These are phyloP conservation scores for Hippocampus kuda DNA, from an alignment of 2,797 vertebrate species.

Conservation along the genomic window DNA sequence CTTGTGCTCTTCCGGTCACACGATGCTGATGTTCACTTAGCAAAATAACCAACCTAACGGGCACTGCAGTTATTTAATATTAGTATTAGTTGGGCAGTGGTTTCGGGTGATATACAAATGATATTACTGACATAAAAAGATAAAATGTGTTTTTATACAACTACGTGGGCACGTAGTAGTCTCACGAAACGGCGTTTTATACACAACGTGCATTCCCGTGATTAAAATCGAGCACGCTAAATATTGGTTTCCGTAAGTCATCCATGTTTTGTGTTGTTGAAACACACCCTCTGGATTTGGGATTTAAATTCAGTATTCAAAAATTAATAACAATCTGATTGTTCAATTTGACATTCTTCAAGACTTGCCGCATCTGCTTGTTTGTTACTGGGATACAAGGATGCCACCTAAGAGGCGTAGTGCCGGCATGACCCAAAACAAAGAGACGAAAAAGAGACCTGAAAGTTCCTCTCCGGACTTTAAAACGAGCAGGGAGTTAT, in stretches of 20 bases:
- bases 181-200: not conserved
- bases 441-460: constrained; percentile 43
- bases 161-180: not conserved
- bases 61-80: not conserved
- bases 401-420: constrained; percentile 63
- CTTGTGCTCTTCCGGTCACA: constrained; percentile 1
- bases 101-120: not conserved
- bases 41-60: not conserved
- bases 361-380: not conserved
- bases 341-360: not conserved
- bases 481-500: constrained; percentile 54
- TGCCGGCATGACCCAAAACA: constrained; percentile 43
- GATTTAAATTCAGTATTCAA: constrained; percentile 41
- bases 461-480: constrained; percentile 42
- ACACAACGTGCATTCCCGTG: not conserved
- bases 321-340: not conserved
- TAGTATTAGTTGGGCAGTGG: rapidly evolving
- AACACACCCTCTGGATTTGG: constrained; percentile 24
- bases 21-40: rapidly evolving
- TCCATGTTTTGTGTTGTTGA: constrained; percentile 29
- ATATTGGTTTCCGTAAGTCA: constrained; percentile 44
- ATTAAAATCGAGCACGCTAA: constrained; percentile 25
- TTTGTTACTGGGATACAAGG: constrained; percentile 3
- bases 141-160: not conserved
- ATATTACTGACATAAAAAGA: too few relatives aligned